Evolutionary conservation across 1,140 invertebrate genomes (phyloP).

Genomic region (Drosophila novamexicana): DNA sequence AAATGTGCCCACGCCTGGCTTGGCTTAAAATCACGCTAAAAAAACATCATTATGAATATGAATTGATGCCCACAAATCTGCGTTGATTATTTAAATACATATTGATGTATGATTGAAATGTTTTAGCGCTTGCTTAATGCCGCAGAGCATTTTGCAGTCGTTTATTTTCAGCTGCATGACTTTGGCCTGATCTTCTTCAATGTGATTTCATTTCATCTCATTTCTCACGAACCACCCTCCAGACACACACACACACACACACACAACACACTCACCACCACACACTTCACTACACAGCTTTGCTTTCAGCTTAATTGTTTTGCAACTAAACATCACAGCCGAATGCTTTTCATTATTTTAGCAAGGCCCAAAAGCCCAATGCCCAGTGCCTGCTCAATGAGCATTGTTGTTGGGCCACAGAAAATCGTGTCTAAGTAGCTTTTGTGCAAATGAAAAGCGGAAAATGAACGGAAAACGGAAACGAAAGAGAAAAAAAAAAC

Average conservation of each 20-base stretch:
- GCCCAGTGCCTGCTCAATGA: conserved; percentile 3
- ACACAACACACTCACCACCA: conserved; percentile 5
- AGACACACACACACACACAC: background rate
- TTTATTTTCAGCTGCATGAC: background rate
- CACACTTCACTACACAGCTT: conserved; percentile 73
- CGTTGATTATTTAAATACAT: background rate
- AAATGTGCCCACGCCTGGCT: background rate
- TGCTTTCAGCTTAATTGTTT: conserved; percentile 83
- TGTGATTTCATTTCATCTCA: conserved; percentile 30
- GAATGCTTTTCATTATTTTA: conserved; percentile 76
- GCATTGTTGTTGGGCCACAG: conserved; percentile 8
- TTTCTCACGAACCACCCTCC: conserved; percentile 2
- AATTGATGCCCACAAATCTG: no score
- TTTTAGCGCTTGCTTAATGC: background rate
- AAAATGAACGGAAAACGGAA: conserved; percentile 38
- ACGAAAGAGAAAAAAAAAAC: conserved; percentile 47
- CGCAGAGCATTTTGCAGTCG: conserved; percentile 18
- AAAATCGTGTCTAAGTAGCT: conserved; percentile 79
- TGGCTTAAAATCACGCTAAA: no score
- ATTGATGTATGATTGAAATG: background rate
- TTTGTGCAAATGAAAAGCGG: conserved; percentile 70
- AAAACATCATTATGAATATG: no score
- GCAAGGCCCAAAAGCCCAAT: conserved; percentile 20
- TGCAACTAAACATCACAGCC: conserved; percentile 78
- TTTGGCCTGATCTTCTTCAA: conserved; percentile 37